Base-by-base conservation (phyloP, 2,888 invertebrate species). In the Orgyia antiqua region DNA sequence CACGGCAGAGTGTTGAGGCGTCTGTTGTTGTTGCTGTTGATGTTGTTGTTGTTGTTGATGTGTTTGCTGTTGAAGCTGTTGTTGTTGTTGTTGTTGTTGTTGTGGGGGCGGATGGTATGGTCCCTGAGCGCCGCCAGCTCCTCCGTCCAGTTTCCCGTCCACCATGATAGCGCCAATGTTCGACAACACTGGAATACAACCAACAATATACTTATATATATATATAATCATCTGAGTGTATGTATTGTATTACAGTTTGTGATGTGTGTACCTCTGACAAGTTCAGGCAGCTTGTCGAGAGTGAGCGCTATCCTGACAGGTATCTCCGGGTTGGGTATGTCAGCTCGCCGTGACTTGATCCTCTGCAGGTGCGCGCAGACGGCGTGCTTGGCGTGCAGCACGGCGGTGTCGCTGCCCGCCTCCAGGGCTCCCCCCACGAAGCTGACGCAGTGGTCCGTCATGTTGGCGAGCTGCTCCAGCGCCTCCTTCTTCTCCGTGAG, bases 241-340 rank as follows among this genome's bases (percentile, higher is more conserved):
- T n/a, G n/a, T n/a, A n/a, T n/a, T n/a, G n/a, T n/a, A n/a, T 4
- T 4, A 5, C 4, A 7, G n/a, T n/a, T n/a, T n/a, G n/a, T n/a
- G 20, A n/a, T 20, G 17, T 10, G 10, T 24, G 2, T 2, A 33
- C 93, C 93, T 87, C 93, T 91, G 53, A 93, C 88, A 33, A 94
- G 87, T 65, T 94, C 94, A 28, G 93, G 91, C 56, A 94, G 91
- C 84, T 94, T 94, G 70, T 94, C 94, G 43, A 94, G 82, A 53
- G 92, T 91, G 36, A 94, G 87, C 68, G 92, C 90, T 70, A 95
- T 94, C 59, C 94, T 88, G 45, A 95, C 94, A 18, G 94, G 94
- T 51, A 95, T 94, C 82, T 95, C 94, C 10, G 95, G 95, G 88
- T 95, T 95, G 45, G 95, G 95, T 67, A 95, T 94, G 80, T 95